Base-by-base conservation (phyloP, 2,797 vertebrate species). In the Acanthiza pusilla region DNA sequence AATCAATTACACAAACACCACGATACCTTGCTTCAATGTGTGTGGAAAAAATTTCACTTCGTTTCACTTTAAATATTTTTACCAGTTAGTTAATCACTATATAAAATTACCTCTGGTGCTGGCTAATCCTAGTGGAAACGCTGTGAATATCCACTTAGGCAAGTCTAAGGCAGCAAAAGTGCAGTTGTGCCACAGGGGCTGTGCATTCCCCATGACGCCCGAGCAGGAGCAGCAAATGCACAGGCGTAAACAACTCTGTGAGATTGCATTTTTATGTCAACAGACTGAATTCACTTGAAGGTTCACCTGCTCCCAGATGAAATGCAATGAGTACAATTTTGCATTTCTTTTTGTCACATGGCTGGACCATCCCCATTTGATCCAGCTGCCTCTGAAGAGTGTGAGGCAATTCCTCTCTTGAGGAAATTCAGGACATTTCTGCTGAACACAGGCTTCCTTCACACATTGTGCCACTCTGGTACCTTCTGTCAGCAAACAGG, bases 381-480 rank as follows among this genome's bases (percentile, higher is more conserved):
- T 88, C 27, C 65, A 61, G 45, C 68, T 89, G 71, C 40, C 36
- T 48, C 74, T 70, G 48, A 76, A 80, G 17, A 16, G 7, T 17
- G 19, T 55, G 50, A 88, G 36, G 55, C 18, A 71, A 17, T 16
- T 85, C 23, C 23, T 73, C 42, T 58, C 13, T 9, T 0, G 2
- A 54, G 19, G n/a, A 60, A 72, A 65, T 48, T 61, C 19, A 65
- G 29, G 22, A 57, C 14, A 16, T 73, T 79, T 85, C 78, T 67
- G 42, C 54, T 22, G 25, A 40, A 36, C 11, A 9, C 1, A 15
- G 34, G 30, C 68, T 80, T 88, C 40, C 19, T 85, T 61, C 68
- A 63, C 10, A 27, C 2, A 0, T 3, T 6, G 13, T 58, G 38
- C 16, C 18, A 62, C 51, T 40, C 80, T 0, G 0, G 27, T 30